Evolutionary conservation across 2,113 vertebrate genomes (phyloP), one percentile per base, ranked within the genome.

Genomic region (Piaya cayana): DNA sequence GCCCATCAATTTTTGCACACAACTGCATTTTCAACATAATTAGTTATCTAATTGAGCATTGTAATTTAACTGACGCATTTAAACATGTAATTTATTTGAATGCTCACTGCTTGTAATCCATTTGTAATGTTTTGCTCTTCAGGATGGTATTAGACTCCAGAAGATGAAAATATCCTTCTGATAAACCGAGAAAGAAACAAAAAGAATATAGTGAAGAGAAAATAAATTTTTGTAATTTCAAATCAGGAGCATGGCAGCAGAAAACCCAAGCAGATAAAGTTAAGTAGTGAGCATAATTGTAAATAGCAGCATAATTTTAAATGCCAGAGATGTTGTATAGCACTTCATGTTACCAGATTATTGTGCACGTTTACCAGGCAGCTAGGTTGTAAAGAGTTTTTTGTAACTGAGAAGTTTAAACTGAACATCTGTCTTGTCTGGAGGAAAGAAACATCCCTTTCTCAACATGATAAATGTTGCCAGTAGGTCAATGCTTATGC

Each of bases 41-140:
- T 98, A 96, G 82, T 52, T 95, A 56, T 96, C 93, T 97, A 98
- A 97, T 97, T 97, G 96, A 84, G 92, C 96, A 96, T 92, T 95
- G 23, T 87, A 11, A 32, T 88, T 88, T 86, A 96, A 81, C 82
- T 92, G 92, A 95, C 77, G 49, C 27, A 64, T 96, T 95, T 95
- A 93, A 95, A 96, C 89, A 91, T 71, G 74, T 96, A 96, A 94
- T 97, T 96, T 96, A 93, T 97, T 95, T 84, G 47, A 91, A 93
- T 63, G 86, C 81, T 55, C 23, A 12, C 43, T 70, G 47, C 60
- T 86, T 81, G 18, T 88, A 78, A 90, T 88, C 56, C 94, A 13
- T 92, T 90, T 85, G n/a, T 74, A 60, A 74, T 52, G 76, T 96
- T 89, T 83, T 90, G 34, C 36, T 94, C 37, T 92, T 92, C 72